These are phyloP conservation scores for Apis laboriosa DNA, from an alignment of 1,140 invertebrate species.

Conservation along the genomic window DNA sequence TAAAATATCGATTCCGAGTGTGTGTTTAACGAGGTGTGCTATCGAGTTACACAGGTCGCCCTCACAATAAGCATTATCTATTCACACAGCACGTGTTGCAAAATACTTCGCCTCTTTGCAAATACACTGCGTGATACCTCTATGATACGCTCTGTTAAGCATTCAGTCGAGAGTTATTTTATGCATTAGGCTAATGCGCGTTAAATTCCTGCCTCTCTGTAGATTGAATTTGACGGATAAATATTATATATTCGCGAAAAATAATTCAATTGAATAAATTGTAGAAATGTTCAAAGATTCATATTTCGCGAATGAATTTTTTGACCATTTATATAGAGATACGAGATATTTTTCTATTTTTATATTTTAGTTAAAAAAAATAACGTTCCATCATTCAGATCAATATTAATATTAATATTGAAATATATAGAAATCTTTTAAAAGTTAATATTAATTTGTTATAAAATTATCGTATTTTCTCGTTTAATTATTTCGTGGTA, in stretches of 20 bases:
- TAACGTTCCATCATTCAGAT: too few relatives aligned
- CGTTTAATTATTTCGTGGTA: too few relatives aligned
- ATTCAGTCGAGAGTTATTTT: conserved; percentile 12
- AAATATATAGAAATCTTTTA: too few relatives aligned
- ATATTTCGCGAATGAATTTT: too few relatives aligned
- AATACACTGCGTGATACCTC: not conserved
- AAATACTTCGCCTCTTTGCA: conserved; percentile 5
- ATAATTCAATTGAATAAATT: too few relatives aligned
- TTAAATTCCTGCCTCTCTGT: not conserved
- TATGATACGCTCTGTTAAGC: not conserved
- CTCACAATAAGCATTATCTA: conserved; percentile 6
- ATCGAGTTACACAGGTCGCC: conserved; percentile 1
- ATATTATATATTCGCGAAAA: not conserved
- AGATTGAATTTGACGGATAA: not conserved
- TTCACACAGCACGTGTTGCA: conserved; percentile 11
- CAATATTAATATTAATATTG: too few relatives aligned
- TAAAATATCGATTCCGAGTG: not conserved
- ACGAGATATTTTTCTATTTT: too few relatives aligned
- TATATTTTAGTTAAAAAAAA: too few relatives aligned
- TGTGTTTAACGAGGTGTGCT: not conserved
- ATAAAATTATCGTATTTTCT: too few relatives aligned
- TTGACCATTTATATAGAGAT: too few relatives aligned
- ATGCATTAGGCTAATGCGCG: not conserved
- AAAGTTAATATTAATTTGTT: too few relatives aligned
- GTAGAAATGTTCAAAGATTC: too few relatives aligned